phyloP scores from a whole-genome alignment of 1,140 invertebrate species.

The Ips nitidus region DNA sequence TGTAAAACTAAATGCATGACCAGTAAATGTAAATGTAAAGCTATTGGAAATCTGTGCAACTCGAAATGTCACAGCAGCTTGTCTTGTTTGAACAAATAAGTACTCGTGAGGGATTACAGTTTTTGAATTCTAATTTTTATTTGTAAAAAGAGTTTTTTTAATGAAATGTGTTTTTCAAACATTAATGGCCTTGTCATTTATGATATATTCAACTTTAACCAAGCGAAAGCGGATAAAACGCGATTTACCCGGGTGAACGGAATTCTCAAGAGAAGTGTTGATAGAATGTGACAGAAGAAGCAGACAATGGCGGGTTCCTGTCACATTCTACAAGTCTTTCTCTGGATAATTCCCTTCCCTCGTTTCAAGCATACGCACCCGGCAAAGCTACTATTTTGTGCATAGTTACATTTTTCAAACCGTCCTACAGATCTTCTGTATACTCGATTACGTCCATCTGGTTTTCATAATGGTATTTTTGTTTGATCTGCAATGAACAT shows the following conservation, averaged over 20 bases:
- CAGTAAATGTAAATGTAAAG: conserved; percentile 29
- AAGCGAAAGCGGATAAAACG: conserved; percentile 4
- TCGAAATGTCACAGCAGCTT: conserved; percentile 27
- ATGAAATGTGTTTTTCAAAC: conserved; percentile 13
- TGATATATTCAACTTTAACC: conserved; percentile 3
- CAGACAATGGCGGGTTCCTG: no score
- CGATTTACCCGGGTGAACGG: conserved; percentile 1
- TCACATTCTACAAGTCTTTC: no score
- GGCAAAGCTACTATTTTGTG: conserved; percentile 40
- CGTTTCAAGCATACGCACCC: conserved; percentile 36
- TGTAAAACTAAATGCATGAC: conserved; percentile 33
- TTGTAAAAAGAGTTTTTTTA: conserved; percentile 10
- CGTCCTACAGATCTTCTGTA: conserved; percentile 18
- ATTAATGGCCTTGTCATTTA: conserved; percentile 9
- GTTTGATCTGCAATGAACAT: background rate
- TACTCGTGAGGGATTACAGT: background rate
- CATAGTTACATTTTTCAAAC: conserved; percentile 40
- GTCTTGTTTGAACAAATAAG: conserved; percentile 17
- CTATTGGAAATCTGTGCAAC: conserved; percentile 24
- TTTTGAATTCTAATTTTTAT: conserved; percentile 10
- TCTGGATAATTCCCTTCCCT: no score
- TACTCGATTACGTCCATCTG: conserved; percentile 20
- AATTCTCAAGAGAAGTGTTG: no score
- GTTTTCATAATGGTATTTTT: conserved; percentile 11
- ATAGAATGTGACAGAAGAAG: no score